Evolutionary conservation across 1,140 invertebrate genomes (phyloP).

Genomic region (Drosophila kurseongensis): DNA sequence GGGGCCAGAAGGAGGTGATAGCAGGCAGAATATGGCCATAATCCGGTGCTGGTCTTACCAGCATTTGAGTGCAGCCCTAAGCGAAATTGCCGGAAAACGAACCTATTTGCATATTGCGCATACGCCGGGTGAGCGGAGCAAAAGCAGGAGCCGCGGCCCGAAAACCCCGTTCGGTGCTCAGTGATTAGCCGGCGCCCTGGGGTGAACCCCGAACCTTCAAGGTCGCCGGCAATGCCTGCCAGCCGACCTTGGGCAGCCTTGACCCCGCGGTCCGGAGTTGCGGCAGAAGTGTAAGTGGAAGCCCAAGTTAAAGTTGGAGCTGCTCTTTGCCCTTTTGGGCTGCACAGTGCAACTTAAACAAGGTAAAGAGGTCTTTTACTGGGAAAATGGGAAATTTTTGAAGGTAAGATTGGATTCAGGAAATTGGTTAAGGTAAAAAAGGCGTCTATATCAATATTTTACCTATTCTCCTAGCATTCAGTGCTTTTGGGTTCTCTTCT

Average conservation of each 20-base stretch:
- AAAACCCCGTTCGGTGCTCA: too few species aligned
- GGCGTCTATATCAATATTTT: too few species aligned
- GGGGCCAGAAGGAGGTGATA: background rate
- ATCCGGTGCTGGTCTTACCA: constrained; percentile 44
- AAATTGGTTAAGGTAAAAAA: too few species aligned
- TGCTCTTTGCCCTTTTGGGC: constrained; percentile 20
- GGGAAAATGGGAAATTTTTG: too few species aligned
- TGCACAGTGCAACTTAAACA: constrained; percentile 16
- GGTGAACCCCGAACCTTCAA: constrained; percentile 5
- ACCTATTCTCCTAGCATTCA: too few species aligned
- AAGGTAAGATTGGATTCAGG: too few species aligned
- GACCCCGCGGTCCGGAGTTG: constrained; percentile 39
- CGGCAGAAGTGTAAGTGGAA: constrained; percentile 14
- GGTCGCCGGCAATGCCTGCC: constrained; percentile 2
- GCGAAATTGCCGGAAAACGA: constrained; percentile 23
- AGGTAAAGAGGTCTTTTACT: too few species aligned
- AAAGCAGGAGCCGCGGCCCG: background rate
- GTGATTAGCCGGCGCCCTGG: constrained; percentile 57
- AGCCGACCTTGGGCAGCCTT: constrained; percentile 40
- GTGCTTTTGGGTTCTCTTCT: too few species aligned
- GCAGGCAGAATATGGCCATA: constrained; percentile 40
- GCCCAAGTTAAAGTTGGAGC: constrained; percentile 21
- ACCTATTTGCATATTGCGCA: constrained; percentile 74
- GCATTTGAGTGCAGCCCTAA: constrained; percentile 47
- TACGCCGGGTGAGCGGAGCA: constrained; percentile 38